A percentile compares a stretch with the other conserved stretches of the same genome.
These are phyloP conservation scores for Furnarius figulus DNA, from an alignment of 2,113 vertebrate species.

Conservation along the genomic window DNA sequence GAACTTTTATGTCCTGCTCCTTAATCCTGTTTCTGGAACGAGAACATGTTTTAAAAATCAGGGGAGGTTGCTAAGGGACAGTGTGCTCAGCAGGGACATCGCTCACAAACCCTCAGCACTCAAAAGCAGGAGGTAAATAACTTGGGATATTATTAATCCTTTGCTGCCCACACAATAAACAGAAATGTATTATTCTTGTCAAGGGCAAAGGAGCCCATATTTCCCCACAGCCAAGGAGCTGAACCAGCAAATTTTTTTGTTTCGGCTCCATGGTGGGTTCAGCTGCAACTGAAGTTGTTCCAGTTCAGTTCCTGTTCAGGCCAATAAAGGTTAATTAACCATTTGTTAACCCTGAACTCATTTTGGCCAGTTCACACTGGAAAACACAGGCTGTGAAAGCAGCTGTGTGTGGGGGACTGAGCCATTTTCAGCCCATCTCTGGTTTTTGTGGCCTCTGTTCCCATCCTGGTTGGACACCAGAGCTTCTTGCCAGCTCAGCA, in stretches of 20 bases:
- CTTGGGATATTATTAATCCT: constrained; percentile 32
- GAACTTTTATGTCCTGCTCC: not conserved
- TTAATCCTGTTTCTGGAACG: not conserved
- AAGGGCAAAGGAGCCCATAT: constrained; percentile 22
- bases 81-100: not conserved
- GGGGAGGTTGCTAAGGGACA: constrained; percentile 31
- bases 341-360: not conserved
- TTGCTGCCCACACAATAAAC: not conserved
- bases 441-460: not conserved
- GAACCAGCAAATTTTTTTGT: constrained; percentile 40
- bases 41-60: not conserved
- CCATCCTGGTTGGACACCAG: fast-evolving
- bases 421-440: not conserved
- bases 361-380: not conserved
- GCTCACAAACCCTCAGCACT: not conserved
- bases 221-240: not conserved
- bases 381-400: not conserved
- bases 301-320: constrained; percentile 23
- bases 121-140: constrained; percentile 28
- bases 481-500: not conserved
- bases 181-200: constrained; percentile 29
- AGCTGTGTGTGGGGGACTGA: fast-evolving
- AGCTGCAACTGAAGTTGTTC: constrained; percentile 8
- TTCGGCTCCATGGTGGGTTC: not conserved
- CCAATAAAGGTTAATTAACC: constrained; percentile 27